A percentile compares a stretch with the other conserved stretches of the same genome.
phyloP scores from a whole-genome alignment of 1,140 invertebrate genomes.

The Nautilus pompilius region DNA sequence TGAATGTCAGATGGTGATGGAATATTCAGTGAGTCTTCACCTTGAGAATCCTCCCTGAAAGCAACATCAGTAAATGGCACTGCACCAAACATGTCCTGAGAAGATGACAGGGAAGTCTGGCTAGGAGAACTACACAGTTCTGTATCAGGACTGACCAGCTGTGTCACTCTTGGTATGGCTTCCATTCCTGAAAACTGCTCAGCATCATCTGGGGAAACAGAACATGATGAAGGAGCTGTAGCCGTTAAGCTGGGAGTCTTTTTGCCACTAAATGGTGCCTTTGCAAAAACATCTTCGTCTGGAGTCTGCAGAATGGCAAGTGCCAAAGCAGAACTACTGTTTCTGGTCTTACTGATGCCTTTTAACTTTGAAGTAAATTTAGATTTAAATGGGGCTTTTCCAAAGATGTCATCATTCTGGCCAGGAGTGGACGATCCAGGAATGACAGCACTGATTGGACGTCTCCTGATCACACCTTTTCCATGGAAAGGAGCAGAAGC shows the following conservation, averaged over 20 bases:
- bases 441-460: slow-evolving; percentile 21
- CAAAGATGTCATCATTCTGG: slow-evolving; percentile 26
- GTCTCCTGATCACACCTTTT: slow-evolving; percentile 32
- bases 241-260: slow-evolving; percentile 17
- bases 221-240: slow-evolving; percentile 50
- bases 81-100: slow-evolving; percentile 63
- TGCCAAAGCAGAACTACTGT: slow-evolving; percentile 5
- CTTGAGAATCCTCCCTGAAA: background rate
- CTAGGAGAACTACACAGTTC: slow-evolving; percentile 1
- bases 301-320: slow-evolving; percentile 9
- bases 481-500: slow-evolving; percentile 51
- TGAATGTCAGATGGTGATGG: background rate
- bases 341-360: background rate
- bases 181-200: slow-evolving; percentile 19
- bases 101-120: slow-evolving; percentile 8
- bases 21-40: background rate
- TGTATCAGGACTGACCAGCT: slow-evolving; percentile 6
- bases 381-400: slow-evolving; percentile 33
- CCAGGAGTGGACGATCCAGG: slow-evolving; percentile 9
- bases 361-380: slow-evolving; percentile 11
- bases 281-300: slow-evolving; percentile 67
- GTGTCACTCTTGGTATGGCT: slow-evolving; percentile 16
- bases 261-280: slow-evolving; percentile 66
- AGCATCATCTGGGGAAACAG: slow-evolving; percentile 19
- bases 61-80: slow-evolving; percentile 58